A percentile compares a stretch with the other conserved stretches of the same genome.
phyloP scores from a whole-genome alignment of 1,140 invertebrate genomes.

The Drosophila dunni region DNA sequence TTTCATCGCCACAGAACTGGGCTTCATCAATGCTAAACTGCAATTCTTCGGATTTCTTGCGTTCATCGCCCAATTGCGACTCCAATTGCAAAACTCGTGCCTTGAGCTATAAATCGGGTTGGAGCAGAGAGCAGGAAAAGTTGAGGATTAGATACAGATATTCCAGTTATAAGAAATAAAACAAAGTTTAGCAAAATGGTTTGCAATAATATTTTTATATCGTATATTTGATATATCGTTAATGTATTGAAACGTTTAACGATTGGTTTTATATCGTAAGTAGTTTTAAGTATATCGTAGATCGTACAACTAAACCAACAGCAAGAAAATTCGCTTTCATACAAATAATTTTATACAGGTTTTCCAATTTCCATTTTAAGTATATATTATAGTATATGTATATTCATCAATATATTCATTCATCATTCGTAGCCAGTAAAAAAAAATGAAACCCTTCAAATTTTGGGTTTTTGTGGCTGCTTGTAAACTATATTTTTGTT shows the following conservation, averaged over 20 bases:
- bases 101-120: constrained; percentile 59
- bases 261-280: constrained; percentile 55
- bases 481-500: constrained; percentile 27
- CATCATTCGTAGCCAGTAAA: constrained; percentile 13
- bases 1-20: constrained; percentile 90
- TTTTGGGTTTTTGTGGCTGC: constrained; percentile 50
- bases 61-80: constrained; percentile 92
- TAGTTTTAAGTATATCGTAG: constrained; percentile 58
- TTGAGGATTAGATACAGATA: constrained; percentile 42
- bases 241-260: constrained; percentile 9
- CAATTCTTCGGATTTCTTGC: constrained; percentile 95
- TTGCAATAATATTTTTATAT: constrained; percentile 70
- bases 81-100: constrained; percentile 84
- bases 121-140: constrained; percentile 18
- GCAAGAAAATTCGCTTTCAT: constrained; percentile 84
- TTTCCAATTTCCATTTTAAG: constrained; percentile 60
- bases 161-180: constrained; percentile 57
- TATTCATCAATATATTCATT: constrained; percentile 20
- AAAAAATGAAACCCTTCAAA: constrained; percentile 35
- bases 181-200: constrained; percentile 40
- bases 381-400: constrained; percentile 29
- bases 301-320: constrained; percentile 79
- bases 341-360: constrained; percentile 67
- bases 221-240: constrained; percentile 54
- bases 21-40: constrained; percentile 97